A percentile compares a stretch with the other conserved stretches of the same genome.
These are phyloP conservation scores for Euglossa dilemma DNA, from an alignment of 1,140 invertebrate genomes.

Conservation along the genomic window DNA sequence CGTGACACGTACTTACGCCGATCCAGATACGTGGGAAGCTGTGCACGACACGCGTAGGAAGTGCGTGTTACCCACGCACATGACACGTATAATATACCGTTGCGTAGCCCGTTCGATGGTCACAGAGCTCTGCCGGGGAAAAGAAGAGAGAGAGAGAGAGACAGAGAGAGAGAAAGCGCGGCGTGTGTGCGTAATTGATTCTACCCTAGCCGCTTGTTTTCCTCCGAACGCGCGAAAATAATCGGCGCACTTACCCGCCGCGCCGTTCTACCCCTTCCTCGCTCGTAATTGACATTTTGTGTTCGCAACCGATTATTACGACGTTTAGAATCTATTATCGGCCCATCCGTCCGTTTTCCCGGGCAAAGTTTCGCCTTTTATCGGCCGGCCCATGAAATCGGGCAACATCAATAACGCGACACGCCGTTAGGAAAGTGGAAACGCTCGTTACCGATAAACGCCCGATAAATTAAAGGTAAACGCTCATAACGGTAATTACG, in stretches of 20 bases:
- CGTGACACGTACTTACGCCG: conserved; percentile 40
- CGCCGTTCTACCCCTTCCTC: too few species aligned
- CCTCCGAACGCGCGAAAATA: too few species aligned
- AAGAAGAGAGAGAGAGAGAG: neutral
- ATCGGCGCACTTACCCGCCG: too few species aligned
- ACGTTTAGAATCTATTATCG: neutral
- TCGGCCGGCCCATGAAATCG: neutral
- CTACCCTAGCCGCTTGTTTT: neutral
- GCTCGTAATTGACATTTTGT: neutral
- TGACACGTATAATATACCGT: conserved; percentile 20
- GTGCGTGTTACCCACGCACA: conserved; percentile 41
- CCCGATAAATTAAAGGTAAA: neutral
- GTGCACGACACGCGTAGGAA: conserved; percentile 45
- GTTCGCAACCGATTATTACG: neutral
- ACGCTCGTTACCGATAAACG: neutral
- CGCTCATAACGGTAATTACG: neutral
- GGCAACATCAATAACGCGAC: neutral
- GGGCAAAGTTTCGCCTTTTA: neutral
- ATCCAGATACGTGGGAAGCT: conserved; percentile 55
- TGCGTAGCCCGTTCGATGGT: neutral
- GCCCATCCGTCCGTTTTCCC: neutral
- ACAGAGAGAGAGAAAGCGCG: neutral
- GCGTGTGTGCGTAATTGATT: neutral
- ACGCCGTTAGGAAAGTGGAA: neutral
- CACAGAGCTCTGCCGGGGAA: neutral